Evolutionary conservation across 1,140 invertebrate species (phyloP), one percentile per base, ranked within the genome.

Genomic region (Sinonovacula constricta): DNA sequence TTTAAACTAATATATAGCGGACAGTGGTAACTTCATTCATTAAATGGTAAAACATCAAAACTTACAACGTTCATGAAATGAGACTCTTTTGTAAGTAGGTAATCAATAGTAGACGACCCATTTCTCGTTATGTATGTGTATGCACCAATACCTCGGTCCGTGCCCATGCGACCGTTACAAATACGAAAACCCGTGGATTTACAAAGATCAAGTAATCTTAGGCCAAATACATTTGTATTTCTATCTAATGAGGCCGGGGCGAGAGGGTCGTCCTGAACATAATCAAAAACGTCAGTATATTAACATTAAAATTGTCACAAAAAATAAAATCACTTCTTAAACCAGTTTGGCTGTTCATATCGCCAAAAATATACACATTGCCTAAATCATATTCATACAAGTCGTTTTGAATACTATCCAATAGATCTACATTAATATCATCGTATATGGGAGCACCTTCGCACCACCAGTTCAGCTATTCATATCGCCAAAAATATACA

Each of bases 401-500:
- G 34, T 68, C 66, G 26, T n/a, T 28, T 54, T 68, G 45, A 54
- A 68, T 31, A 15, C 15, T 18, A 26, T 69, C 67, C 56, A 56
- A 69, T 51, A 67, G 26, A 57, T 69, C 51, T 14, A 69, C 51
- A 36, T 69, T 57, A 54, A 10, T 18, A 28, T 57, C 28, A 69
- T 69, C 24, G 39, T 69, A 57, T 10, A 34, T n/a, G 12, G 53
- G 67, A 14, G 67, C 56, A 31, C 39, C 67, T 70, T 70, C 67
- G n/a, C 15, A 14, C 53, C 67, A 70, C n/a, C n/a, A n/a, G n/a
- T n/a, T n/a, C n/a, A 14, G 49, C 36, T 45, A 49, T 66, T 66
- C 28, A 56, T n/a, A n/a, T n/a, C n/a, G n/a, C n/a, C n/a, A n/a
- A n/a, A n/a, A n/a, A n/a, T n/a, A n/a, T n/a, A n/a, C n/a, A n/a